Evolutionary conservation across 2,113 vertebrate genomes (phyloP).

Genomic region (Hyla sarda): DNA sequence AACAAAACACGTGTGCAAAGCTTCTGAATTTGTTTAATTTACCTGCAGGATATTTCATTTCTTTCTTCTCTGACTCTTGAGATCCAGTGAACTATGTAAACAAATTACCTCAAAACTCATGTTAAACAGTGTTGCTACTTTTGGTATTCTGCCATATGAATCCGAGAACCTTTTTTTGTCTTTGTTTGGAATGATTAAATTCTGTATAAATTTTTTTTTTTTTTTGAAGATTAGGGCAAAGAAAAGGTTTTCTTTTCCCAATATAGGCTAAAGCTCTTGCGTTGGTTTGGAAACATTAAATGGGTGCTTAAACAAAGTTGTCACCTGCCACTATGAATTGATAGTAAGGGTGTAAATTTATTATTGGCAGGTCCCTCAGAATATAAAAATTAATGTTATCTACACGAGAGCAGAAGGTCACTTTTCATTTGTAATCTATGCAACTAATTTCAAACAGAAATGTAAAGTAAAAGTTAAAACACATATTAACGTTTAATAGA

Average conservation of each 20-base stretch:
- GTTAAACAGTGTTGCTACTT: conserved; percentile 80
- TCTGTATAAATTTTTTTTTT: not conserved
- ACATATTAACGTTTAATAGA: not conserved
- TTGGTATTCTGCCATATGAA: conserved; percentile 68
- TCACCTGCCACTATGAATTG: not conserved
- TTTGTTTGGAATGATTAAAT: conserved; percentile 7
- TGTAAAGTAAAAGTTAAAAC: not conserved
- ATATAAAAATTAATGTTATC: not conserved
- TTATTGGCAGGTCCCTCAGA: not conserved
- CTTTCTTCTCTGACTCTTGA: conserved; percentile 59
- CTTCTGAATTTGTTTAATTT: conserved; percentile 50
- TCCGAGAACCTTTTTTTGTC: not conserved
- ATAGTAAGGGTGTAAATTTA: not conserved
- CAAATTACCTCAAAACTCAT: conserved; percentile 87
- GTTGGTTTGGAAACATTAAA: conserved; percentile 69
- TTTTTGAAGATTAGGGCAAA: conserved; percentile 65
- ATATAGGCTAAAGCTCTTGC: conserved; percentile 69
- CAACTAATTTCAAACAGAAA: not conserved
- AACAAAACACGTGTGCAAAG: conserved; percentile 81
- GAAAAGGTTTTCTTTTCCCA: conserved; percentile 66
- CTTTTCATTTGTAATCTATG: conserved; percentile 37
- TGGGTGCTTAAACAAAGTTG: not conserved
- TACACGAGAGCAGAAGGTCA: not conserved
- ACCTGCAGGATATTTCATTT: conserved; percentile 63
- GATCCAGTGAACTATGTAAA: conserved; percentile 84